Evolutionary conservation across 2,113 vertebrate species (phyloP), one percentile per base, ranked within the genome.

Genomic region (Arenaria interpres): DNA sequence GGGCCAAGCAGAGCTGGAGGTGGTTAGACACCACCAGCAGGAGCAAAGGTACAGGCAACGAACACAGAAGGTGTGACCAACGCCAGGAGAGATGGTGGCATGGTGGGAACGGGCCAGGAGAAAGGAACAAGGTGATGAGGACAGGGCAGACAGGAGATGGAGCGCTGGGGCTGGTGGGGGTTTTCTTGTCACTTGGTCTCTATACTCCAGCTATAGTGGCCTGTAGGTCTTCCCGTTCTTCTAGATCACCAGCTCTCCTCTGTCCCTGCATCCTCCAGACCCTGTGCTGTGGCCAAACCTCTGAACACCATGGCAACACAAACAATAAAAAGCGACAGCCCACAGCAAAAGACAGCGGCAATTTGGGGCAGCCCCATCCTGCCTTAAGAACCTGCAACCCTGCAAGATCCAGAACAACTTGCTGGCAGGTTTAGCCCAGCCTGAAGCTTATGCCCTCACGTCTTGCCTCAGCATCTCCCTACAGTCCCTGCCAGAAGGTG

Each of bases 271-370:
- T 12, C 39, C 30, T 17, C 2, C 14, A 16, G 53, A 84, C 64
- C 39, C 25, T 5, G 23, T 7, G 41, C 54, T 14, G 43, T 7
- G 1, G 37, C 79, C 5, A 4, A 22, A 35, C 5, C 22, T 78
- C 74, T 14, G 12, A 50, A 66, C 37, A 13, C 27, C 51, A 24
- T 0, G 15, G 23, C 59, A 51, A 39, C 51, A 14, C 45, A 24
- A n/a, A 45, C 35, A 16, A 22, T 12, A 39, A n/a, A 43, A 68
- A 30, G 5, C 5, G 0, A 35, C 1, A 0, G 5, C 35, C 9
- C 53, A 35, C 41, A 54, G 68, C 68, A 43, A 32, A 54, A 54
- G 25, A 19, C 14, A 41, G n/a, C 0, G 2, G 45, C 33, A 39
- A 24, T 37, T 16, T 25, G 51, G 33, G 51, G 33, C 50, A 57